These are phyloP conservation scores for Stichopus chloronotus DNA, from an alignment of 35 echinoderm and acorn worm genomes.

Conservation along the genomic window DNA sequence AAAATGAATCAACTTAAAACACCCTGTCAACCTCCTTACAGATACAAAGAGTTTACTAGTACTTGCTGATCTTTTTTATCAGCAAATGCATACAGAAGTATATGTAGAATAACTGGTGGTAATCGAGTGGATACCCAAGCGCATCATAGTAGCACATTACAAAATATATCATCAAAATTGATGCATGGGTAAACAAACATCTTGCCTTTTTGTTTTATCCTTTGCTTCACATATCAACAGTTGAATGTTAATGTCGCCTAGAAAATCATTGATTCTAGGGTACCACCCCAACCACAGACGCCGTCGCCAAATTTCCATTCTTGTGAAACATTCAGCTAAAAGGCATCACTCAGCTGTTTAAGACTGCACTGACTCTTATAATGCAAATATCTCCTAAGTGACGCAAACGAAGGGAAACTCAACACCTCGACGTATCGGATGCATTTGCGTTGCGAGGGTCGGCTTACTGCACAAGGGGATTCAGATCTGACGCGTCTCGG, in stretches of 20 bases:
- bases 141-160: too few relatives aligned
- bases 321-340: not conserved
- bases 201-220: too few relatives aligned
- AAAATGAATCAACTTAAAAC: too few relatives aligned
- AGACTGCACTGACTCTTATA: not conserved
- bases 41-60: too few relatives aligned
- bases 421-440: not conserved
- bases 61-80: too few relatives aligned
- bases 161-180: too few relatives aligned
- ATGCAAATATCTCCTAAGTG: not conserved
- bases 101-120: too few relatives aligned
- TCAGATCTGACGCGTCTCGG: not conserved
- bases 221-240: not conserved
- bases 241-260: not conserved
- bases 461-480: not conserved
- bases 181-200: too few relatives aligned
- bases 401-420: not conserved
- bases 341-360: not conserved
- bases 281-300: not conserved
- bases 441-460: not conserved
- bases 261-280: not conserved
- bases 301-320: not conserved
- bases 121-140: too few relatives aligned
- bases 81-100: too few relatives aligned
- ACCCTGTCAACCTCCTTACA: too few relatives aligned